Percentiles rank a stretch among this genome's conserved stretches.
phyloP scores from a whole-genome alignment of 2,888 invertebrate genomes.

The Griposia aprilina region DNA sequence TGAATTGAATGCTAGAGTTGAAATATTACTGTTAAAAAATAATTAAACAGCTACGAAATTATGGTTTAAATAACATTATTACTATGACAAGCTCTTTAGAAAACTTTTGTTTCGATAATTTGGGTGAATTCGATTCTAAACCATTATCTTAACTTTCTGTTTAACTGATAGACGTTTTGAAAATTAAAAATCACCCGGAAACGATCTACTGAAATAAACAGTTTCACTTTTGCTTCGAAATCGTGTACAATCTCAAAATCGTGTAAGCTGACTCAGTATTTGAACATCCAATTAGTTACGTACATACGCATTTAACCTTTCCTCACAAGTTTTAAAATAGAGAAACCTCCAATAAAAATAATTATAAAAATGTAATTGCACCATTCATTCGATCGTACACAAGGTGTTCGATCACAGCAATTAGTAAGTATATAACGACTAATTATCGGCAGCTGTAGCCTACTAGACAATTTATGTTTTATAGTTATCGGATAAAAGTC shows the following conservation, averaged over 20 bases:
- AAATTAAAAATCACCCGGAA: background rate
- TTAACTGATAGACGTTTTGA: background rate
- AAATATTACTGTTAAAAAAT: background rate
- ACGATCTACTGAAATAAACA: background rate
- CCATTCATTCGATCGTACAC: slow-evolving; percentile 13
- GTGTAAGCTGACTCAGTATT: background rate
- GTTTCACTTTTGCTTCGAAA: slow-evolving; percentile 11
- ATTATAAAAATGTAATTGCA: slow-evolving; percentile 30
- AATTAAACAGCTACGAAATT: background rate
- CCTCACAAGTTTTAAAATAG: background rate
- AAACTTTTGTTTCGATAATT: background rate
- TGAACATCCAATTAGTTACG: slow-evolving; percentile 11
- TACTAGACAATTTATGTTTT: slow-evolving; percentile 42
- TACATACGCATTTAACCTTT: slow-evolving; percentile 14
- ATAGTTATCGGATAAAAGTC: slow-evolving; percentile 47
- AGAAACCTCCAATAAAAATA: slow-evolving; percentile 8
- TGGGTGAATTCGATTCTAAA: background rate
- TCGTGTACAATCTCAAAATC: slow-evolving; percentile 4
- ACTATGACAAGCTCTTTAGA: background rate
- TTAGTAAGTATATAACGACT: slow-evolving; percentile 43
- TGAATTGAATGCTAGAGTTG: background rate
- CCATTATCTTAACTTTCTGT: background rate
- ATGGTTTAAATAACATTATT: background rate
- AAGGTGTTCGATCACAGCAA: slow-evolving; percentile 50
- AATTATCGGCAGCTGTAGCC: slow-evolving; percentile 40